Evolutionary conservation across 2,797 vertebrate species (phyloP), one percentile per base, ranked within the genome.

Genomic region (Harpagifer antarcticus): DNA sequence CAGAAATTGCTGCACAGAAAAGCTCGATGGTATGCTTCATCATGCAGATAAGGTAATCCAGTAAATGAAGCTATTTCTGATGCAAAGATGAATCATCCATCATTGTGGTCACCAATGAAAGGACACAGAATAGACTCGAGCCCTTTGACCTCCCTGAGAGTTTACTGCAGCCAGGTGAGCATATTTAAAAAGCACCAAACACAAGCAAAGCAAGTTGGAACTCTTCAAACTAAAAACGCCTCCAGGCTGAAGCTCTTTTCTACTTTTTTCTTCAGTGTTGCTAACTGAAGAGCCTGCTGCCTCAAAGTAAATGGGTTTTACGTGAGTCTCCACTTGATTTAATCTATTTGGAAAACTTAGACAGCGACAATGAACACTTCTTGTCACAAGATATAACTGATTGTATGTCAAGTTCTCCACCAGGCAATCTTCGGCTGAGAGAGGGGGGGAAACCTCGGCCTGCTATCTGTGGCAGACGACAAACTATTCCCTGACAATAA

Each of bases 401-500:
- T 88, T 86, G 75, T 76, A 75, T 63, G 71, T 79, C 74, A 66
- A 79, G 58, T 77, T 60, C 83, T 79, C 19, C 49, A 54, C 58
- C 54, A 59, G 76, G 68, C 81, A 73, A 76, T 84, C 65, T 57
- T 54, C 42, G 81, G 73, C 20, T 3, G 62, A 55, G 78, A 79
- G 4, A 19, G 74, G 82, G 27, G 89, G 79, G 23, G 91, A 85
- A 89, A 94, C 92, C 88, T 86, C 7, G 58, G 79, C 43, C 72
- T 74, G 81, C 83, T 87, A 94, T 95, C 94, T 90, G 81, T 59
- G 58, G 82, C 73, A 74, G 89, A 91, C 77, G 67, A 90, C 88
- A 91, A 93, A 89, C 81, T 81, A 81, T 85, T 82, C 86, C 81
- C 82, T 61, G 84, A 91, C 93, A 95, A 93, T 87, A 95, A 93